Conservation (phyloP, 2,797 vertebrate species). For the Bradypodion pumilum region DNA sequence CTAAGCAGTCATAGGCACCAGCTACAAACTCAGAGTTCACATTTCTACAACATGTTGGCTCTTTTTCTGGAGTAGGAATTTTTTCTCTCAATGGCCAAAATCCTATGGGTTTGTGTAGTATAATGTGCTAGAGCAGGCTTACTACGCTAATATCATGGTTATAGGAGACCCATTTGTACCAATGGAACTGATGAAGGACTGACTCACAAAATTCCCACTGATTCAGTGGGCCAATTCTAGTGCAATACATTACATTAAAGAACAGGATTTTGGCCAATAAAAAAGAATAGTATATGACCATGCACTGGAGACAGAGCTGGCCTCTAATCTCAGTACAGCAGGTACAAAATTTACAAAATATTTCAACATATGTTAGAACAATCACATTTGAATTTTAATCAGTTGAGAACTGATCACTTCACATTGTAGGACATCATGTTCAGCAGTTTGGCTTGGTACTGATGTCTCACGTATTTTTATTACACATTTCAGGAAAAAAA, state of each 20-base stretch:
- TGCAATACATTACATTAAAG: too few species aligned
- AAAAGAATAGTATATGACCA: background rate
- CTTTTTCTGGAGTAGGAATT: background rate
- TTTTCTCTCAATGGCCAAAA: background rate
- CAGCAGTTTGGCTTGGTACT: background rate
- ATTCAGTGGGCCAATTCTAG: too few species aligned
- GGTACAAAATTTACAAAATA: background rate
- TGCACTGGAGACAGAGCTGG: background rate
- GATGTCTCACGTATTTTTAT: constrained; percentile 22
- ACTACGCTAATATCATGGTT: too few species aligned
- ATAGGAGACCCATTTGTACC: too few species aligned
- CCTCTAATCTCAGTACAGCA: background rate
- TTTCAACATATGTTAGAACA: background rate
- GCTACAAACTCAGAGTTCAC: background rate
- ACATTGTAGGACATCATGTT: constrained; percentile 30
- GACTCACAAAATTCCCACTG: too few species aligned
- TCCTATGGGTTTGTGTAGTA: too few species aligned
- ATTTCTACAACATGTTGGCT: background rate
- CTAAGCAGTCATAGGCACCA: background rate
- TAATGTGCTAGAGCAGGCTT: too few species aligned
- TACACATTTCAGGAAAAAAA: constrained; percentile 20
- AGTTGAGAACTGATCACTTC: background rate
- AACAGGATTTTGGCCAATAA: too few species aligned
- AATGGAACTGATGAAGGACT: too few species aligned
- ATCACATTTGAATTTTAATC: background rate